Evolutionary conservation across 2,888 invertebrate species (phyloP).

Genomic region (Parnassius orleans): DNA sequence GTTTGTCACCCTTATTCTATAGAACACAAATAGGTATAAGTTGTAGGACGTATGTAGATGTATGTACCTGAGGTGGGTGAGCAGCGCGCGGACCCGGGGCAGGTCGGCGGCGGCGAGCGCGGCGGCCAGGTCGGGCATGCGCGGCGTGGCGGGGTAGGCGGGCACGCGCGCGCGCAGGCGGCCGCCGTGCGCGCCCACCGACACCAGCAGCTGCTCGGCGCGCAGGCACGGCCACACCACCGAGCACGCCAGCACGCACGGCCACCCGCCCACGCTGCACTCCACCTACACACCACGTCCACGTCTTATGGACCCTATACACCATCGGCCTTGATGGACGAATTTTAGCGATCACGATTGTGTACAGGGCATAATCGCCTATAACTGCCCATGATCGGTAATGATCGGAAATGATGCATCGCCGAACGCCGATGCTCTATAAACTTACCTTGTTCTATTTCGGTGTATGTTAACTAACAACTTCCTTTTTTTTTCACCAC

Average conservation of each 20-base stretch:
- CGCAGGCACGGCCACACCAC: constrained; percentile 93
- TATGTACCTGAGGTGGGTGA: constrained; percentile 76
- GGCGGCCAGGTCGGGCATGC: constrained; percentile 89
- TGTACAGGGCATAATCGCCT: no score
- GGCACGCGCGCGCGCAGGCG: constrained; percentile 95
- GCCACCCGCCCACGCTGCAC: constrained; percentile 90
- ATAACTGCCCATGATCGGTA: no score
- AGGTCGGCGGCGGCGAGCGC: constrained; percentile 78
- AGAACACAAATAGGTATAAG: no score
- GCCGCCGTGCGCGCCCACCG: constrained; percentile 97
- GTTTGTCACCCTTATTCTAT: no score
- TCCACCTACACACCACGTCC: constrained; percentile 81
- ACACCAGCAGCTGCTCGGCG: constrained; percentile 94
- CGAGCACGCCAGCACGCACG: constrained; percentile 95
- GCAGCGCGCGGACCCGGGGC: constrained; percentile 52
- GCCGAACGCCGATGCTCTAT: no score
- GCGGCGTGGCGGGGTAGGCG: constrained; percentile 90
- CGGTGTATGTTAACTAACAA: no score
- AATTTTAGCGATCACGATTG: no score
- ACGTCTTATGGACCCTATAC: no score
- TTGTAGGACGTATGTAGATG: background rate
- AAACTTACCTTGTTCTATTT: no score
- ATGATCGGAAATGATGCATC: no score
- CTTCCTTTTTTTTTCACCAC: no score
- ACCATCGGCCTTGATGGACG: no score